phyloP scores from a whole-genome alignment of 2,797 vertebrate genomes.

The Bryconaethiops microstoma region DNA sequence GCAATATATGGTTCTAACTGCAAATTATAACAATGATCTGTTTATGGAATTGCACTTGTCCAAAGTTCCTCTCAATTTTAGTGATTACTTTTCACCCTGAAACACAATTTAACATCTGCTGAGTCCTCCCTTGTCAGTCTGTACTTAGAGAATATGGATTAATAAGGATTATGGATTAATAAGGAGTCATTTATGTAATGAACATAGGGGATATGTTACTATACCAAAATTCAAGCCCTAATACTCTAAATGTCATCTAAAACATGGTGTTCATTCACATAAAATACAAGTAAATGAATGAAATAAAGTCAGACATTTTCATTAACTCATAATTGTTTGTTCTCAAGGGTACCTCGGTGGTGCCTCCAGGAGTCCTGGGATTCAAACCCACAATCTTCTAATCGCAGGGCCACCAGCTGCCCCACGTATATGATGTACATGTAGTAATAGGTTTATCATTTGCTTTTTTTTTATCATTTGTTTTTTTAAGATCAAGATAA shows the following conservation, averaged over 20 bases:
- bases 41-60: constrained; percentile 4
- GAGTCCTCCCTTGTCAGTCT: constrained; percentile 35
- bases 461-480: too few species aligned
- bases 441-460: too few species aligned
- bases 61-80: background rate
- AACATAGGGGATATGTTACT: constrained; percentile 51
- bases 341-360: too few species aligned
- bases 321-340: too few species aligned
- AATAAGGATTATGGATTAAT: constrained; percentile 46
- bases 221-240: constrained; percentile 47
- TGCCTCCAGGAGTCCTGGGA: too few species aligned
- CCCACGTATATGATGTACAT: too few species aligned
- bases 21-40: background rate
- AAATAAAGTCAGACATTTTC: too few species aligned
- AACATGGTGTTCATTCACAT: background rate
- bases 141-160: constrained; percentile 48
- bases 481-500: too few species aligned
- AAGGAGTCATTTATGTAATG: constrained; percentile 53
- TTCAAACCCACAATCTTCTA: too few species aligned
- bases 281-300: background rate
- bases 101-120: constrained; percentile 50
- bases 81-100: constrained; percentile 48
- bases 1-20: background rate
- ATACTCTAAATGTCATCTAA: constrained; percentile 31
- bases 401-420: too few species aligned